phyloP scores from a whole-genome alignment of 2,888 invertebrate genomes.

The Leptopilina myrica region DNA sequence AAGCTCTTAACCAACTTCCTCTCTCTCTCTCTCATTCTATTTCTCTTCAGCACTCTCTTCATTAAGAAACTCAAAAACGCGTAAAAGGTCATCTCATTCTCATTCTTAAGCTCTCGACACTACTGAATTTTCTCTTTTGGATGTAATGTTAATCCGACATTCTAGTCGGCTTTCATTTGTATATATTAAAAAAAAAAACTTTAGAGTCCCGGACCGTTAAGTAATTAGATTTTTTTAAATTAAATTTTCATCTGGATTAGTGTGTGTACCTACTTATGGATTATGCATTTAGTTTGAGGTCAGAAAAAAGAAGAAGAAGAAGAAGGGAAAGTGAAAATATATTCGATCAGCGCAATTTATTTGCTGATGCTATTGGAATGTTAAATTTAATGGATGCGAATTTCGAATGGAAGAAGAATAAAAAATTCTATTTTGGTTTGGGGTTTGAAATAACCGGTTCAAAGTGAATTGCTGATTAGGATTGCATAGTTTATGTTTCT shows the following conservation, averaged over 20 bases:
- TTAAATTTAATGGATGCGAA: no score
- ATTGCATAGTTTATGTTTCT: no score
- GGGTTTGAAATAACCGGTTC: no score
- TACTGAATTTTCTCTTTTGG: not conserved
- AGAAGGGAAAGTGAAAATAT: no score
- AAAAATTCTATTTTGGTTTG: no score
- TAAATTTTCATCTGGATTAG: not conserved
- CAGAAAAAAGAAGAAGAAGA: not conserved
- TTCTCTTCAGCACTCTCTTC: not conserved
- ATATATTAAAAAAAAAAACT: not conserved
- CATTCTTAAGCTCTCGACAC: slow-evolving; percentile 6
- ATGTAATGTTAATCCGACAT: slow-evolving; percentile 1
- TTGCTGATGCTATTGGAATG: no score
- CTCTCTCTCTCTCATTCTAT: not conserved
- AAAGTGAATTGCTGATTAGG: no score
- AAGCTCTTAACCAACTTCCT: not conserved
- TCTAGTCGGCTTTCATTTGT: slow-evolving; percentile 10
- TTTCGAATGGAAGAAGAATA: no score
- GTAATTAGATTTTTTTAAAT: not conserved
- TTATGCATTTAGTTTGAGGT: not conserved
- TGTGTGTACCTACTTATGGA: not conserved
- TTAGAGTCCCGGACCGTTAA: not conserved
- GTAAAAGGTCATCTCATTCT: slow-evolving; percentile 14
- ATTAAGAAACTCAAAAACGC: slow-evolving; percentile 15
- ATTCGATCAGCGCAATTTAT: no score